Evolutionary conservation across 2,797 vertebrate species (phyloP).

Genomic region (Miichthys miiuy): DNA sequence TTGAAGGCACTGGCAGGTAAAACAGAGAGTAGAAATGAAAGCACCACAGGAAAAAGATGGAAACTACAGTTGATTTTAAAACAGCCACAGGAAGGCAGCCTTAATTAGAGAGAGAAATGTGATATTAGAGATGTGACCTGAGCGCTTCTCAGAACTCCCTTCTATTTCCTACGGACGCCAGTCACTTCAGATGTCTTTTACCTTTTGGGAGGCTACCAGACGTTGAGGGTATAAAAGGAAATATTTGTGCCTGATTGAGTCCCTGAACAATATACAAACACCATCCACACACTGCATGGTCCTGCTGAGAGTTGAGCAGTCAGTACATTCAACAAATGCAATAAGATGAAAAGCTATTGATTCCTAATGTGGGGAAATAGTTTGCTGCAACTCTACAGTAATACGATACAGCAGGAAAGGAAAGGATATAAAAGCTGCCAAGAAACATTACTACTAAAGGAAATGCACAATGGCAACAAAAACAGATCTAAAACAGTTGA

Average conservation of each 20-base stretch:
- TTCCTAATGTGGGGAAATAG: constrained; percentile 59
- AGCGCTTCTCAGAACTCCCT: constrained; percentile 65
- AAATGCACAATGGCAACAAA: constrained; percentile 15
- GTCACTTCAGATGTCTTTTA: constrained; percentile 67
- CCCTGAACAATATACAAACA: constrained; percentile 62
- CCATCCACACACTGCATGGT: constrained; percentile 31
- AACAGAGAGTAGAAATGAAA: constrained; percentile 40
- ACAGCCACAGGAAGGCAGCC: constrained; percentile 38
- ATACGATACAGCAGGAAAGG: constrained; percentile 28
- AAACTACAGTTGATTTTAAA: constrained; percentile 44
- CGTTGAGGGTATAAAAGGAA: constrained; percentile 74
- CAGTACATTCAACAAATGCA: constrained; percentile 45
- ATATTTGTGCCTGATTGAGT: constrained; percentile 65
- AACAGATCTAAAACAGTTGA: background rate
- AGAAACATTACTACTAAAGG: constrained; percentile 11
- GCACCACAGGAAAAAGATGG: background rate
- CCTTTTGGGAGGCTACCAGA: constrained; percentile 78
- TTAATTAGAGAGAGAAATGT: constrained; percentile 54
- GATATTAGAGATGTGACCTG: constrained; percentile 55
- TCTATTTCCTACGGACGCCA: constrained; percentile 70
- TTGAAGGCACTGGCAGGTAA: constrained; percentile 43
- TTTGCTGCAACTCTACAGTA: constrained; percentile 42
- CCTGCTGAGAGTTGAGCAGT: constrained; percentile 35
- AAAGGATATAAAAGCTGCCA: constrained; percentile 26
- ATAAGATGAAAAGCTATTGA: constrained; percentile 66